Evolutionary conservation across 2,888 invertebrate genomes (phyloP), one percentile per base, ranked within the genome.

Genomic region (Nymphalis urticae): DNA sequence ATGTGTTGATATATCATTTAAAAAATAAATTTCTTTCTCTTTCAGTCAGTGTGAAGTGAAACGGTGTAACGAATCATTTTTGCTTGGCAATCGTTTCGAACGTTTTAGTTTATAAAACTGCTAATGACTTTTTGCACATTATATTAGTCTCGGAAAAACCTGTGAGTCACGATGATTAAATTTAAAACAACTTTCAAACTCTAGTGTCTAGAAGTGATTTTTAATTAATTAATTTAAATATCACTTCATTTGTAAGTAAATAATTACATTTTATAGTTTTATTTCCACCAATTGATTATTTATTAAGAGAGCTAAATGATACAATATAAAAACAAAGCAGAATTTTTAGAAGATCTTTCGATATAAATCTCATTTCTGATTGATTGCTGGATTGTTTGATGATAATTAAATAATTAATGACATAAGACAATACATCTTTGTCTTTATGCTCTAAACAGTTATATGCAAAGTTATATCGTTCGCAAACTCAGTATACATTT

Each of bases 401-500:
- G 13, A 13, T 42, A 13, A 42, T 13, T 4, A 13, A 42, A 10
- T 42, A 42, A 42, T 42, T 56, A 50, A 47, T 50, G 48, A 63
- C 10, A 61, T 71, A 74, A 75, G 9, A 51, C 19, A 75, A 75
- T 75, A 54, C 70, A 72, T 70, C 70, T 62, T 72, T 68, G 65
- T 68, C 56, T 67, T 69, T 72, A 71, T 72, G 72, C 73, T 73
- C 61, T 70, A 73, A 72, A 74, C 79, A 48, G 24, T 64, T 69
- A 66, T 75, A 80, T 72, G 76, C 78, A 75, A 69, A 83, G 79
- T 82, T 77, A 75, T 81, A 75, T 76, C 74, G 73, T 58, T 75
- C 79, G 80, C 78, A 82, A 81, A 80, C 78, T 79, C 79, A 79
- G 78, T 79, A 21, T 21, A 79, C 79, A 77, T 83, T 72, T 86